Percentiles rank a stretch among this genome's conserved stretches.
Conservation (phyloP, 2,797 vertebrate species). For the Alcedo quadribrachys region DNA sequence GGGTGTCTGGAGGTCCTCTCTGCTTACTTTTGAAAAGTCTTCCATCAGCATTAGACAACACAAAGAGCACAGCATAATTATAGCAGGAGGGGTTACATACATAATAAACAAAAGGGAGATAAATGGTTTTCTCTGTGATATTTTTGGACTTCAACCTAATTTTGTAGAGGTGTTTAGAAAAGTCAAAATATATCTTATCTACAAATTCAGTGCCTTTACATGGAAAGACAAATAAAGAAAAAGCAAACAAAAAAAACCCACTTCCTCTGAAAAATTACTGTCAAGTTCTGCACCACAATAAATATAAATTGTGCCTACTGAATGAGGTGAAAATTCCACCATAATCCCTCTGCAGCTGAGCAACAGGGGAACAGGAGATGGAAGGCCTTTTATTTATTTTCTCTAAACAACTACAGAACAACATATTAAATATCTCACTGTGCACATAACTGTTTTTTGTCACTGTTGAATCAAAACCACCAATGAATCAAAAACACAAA, state of each 20-base stretch:
- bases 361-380: neutral
- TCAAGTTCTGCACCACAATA: rapidly evolving
- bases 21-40: neutral
- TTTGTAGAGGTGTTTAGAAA: neutral
- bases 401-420: neutral
- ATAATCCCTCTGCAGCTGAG: neutral
- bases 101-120: rapidly evolving
- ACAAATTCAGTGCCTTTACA: neutral
- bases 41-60: neutral
- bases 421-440: neutral
- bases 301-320: rapidly evolving
- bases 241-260: neutral
- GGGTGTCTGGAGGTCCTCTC: rapidly evolving
- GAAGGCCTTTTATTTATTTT: neutral
- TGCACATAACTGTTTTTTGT: neutral
- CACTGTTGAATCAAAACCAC: neutral
- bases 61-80: neutral
- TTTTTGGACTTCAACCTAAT: neutral
- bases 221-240: neutral
- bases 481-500: neutral
- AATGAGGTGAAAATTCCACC: neutral
- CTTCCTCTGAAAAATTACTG: neutral
- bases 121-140: neutral
- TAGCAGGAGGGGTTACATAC: neutral
- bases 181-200: neutral